A percentile compares a stretch with the other conserved stretches of the same genome.
Conservation (phyloP, 2,113 vertebrate species). For the Nothocercus nigrocapillus region DNA sequence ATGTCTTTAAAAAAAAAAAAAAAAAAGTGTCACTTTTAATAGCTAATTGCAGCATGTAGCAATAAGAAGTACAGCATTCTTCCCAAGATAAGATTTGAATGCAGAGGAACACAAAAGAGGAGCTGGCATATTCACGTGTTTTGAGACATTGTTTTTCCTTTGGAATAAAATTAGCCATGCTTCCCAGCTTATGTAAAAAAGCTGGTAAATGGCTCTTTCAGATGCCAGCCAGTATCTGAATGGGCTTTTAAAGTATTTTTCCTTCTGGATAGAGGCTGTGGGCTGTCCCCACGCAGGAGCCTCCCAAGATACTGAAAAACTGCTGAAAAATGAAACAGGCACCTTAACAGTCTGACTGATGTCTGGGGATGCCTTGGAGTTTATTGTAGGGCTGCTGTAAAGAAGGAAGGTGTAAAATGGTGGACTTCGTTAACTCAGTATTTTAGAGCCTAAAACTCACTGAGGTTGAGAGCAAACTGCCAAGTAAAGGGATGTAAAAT, state of each 20-base stretch:
- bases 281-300: not conserved
- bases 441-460: not conserved
- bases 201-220: not conserved
- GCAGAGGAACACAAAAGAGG: not conserved
- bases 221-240: not conserved
- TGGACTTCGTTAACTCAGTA: rapidly evolving
- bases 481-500: rapidly evolving
- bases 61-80: not conserved
- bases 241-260: not conserved
- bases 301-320: not conserved
- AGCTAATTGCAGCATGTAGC: not conserved
- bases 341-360: rapidly evolving
- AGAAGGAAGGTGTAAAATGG: not conserved
- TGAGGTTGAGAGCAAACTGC: not conserved
- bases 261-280: too few species aligned
- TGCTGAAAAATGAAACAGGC: not conserved
- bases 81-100: not conserved
- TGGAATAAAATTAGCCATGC: rapidly evolving
- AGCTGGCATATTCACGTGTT: not conserved
- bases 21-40: not conserved
- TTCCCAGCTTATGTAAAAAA: not conserved
- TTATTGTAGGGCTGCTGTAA: not conserved
- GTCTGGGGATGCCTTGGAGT: rapidly evolving
- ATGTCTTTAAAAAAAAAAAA: too few species aligned
- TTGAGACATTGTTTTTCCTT: not conserved